phyloP scores from a whole-genome alignment of 2,113 vertebrate genomes.

The Eupsittula cactorum region DNA sequence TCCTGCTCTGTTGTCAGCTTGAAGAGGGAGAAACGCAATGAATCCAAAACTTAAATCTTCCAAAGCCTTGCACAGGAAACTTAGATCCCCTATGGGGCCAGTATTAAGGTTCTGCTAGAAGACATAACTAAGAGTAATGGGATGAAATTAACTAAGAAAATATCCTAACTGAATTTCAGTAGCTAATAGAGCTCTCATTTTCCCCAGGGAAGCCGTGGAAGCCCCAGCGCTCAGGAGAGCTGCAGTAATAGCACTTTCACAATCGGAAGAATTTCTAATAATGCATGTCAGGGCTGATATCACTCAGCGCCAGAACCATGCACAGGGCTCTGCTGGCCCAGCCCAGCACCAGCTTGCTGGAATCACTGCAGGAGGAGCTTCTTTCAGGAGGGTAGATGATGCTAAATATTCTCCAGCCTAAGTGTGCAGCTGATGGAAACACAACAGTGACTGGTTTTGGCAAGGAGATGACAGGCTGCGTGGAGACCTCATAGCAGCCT shows the following conservation, averaged over 20 bases:
- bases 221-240: constrained; percentile 50
- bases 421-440: fast-evolving
- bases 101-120: constrained; percentile 64
- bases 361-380: background rate
- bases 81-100: constrained; percentile 46
- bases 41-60: constrained; percentile 56
- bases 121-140: constrained; percentile 70
- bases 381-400: background rate
- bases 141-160: constrained; percentile 69
- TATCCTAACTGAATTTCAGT: constrained; percentile 69
- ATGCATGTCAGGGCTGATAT: constrained; percentile 5
- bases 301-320: background rate
- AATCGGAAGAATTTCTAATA: constrained; percentile 50
- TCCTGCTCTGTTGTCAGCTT: constrained; percentile 65
- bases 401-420: fast-evolving
- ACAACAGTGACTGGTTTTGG: background rate
- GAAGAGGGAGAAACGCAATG: constrained; percentile 43
- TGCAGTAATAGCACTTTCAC: constrained; percentile 33
- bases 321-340: background rate
- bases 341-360: fast-evolving
- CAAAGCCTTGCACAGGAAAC: constrained; percentile 66
- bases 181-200: constrained; percentile 58
- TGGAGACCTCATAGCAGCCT: too few relatives aligned
- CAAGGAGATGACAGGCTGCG: fast-evolving
- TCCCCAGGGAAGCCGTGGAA: constrained; percentile 61